Conservation (phyloP, 2,113 vertebrate genomes). For the Prochilodus magdalenae region DNA sequence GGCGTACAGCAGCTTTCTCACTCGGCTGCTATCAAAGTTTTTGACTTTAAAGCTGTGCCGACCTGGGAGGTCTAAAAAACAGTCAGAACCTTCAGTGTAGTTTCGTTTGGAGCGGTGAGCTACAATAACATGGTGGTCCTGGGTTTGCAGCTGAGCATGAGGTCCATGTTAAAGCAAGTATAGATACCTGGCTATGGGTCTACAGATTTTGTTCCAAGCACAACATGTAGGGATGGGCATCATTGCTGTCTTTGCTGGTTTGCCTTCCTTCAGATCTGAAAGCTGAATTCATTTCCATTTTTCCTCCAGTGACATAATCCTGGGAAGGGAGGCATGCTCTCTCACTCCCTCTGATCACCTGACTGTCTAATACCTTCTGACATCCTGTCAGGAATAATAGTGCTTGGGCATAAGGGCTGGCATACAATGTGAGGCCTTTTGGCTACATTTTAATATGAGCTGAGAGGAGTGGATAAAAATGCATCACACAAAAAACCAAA, state of each 20-base stretch:
- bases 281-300: conserved; percentile 53
- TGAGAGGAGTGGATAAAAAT: conserved; percentile 55
- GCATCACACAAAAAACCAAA: conserved; percentile 49
- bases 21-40: conserved; percentile 12
- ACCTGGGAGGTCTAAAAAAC: conserved; percentile 15
- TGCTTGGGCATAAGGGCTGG: conserved; percentile 38
- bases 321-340: conserved; percentile 32
- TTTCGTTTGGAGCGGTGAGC: background rate
- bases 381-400: conserved; percentile 59
- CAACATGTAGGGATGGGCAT: conserved; percentile 18
- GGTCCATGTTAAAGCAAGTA: conserved; percentile 20
- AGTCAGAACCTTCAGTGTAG: background rate
- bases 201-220: conserved; percentile 24
- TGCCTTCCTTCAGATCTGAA: conserved; percentile 48
- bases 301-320: conserved; percentile 51
- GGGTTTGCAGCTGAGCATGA: background rate
- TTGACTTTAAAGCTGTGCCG: background rate
- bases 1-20: background rate
- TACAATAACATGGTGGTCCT: background rate
- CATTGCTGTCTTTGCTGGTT: conserved; percentile 43
- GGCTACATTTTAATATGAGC: conserved; percentile 49
- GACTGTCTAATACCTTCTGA: conserved; percentile 60
- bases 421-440: conserved; percentile 44
- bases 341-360: conserved; percentile 54
- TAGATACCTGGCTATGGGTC: conserved; percentile 19